A percentile compares a stretch with the other conserved stretches of the same genome.
These are phyloP conservation scores for Ophion obscuratus DNA, from an alignment of 2,888 invertebrate species.

Conservation along the genomic window DNA sequence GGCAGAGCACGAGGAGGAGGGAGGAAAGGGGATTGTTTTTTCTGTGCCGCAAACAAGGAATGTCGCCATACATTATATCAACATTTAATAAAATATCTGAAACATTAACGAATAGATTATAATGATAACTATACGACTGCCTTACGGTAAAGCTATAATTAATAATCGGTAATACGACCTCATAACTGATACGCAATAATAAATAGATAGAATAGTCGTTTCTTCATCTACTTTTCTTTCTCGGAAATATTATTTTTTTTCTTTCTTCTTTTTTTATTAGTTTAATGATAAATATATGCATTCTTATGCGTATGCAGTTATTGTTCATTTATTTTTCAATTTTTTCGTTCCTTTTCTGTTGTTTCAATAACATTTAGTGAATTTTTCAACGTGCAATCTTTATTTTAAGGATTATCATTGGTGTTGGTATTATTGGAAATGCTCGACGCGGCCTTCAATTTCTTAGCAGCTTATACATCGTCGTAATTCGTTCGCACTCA, in stretches of 20 bases:
- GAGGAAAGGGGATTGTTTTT: not conserved
- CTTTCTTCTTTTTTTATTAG: slow-evolving; percentile 37
- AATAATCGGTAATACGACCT: slow-evolving; percentile 76
- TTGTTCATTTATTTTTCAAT: slow-evolving; percentile 50
- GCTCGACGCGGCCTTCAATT: slow-evolving; percentile 71
- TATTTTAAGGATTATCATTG: slow-evolving; percentile 74
- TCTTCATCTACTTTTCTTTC: slow-evolving; percentile 50
- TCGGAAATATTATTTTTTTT: slow-evolving; percentile 28
- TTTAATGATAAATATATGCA: slow-evolving; percentile 71
- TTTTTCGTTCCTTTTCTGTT: slow-evolving; percentile 2
- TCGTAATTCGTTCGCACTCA: slow-evolving; percentile 58
- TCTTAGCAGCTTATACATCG: slow-evolving; percentile 64
- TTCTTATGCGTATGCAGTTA: slow-evolving; percentile 69
- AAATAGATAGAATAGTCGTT: slow-evolving; percentile 63
- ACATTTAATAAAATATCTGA: slow-evolving; percentile 84
- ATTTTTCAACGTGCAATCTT: slow-evolving; percentile 59
- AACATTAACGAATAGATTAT: slow-evolving; percentile 83
- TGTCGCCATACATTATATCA: slow-evolving; percentile 82
- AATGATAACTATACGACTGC: slow-evolving; percentile 80
- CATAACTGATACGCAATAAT: slow-evolving; percentile 73
- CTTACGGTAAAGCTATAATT: slow-evolving; percentile 76
- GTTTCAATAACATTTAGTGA: slow-evolving; percentile 69
- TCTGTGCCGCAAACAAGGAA: slow-evolving; percentile 80
- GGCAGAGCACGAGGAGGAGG: slow-evolving; percentile 9
- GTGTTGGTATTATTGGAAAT: slow-evolving; percentile 81